A percentile compares a stretch with the other conserved stretches of the same genome.
Evolutionary conservation across 1,140 invertebrate genomes (phyloP).

Genomic region (Drosophila micromelanica): DNA sequence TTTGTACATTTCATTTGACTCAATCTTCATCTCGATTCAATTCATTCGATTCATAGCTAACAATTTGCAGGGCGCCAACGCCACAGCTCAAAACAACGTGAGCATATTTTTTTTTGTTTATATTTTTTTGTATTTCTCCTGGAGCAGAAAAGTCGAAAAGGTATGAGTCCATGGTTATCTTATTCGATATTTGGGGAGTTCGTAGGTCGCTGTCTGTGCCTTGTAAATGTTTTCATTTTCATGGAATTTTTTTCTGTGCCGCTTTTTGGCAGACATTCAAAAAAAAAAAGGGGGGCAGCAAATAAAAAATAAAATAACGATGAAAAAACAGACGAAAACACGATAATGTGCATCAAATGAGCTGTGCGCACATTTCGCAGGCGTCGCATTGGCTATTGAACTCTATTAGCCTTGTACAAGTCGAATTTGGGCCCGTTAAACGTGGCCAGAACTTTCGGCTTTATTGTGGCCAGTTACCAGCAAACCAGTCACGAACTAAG

Average conservation of each 20-base stretch:
- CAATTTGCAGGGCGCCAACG: slow-evolving; percentile 77
- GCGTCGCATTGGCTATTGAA: slow-evolving; percentile 80
- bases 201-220: slow-evolving; percentile 45
- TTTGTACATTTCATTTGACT: slow-evolving; percentile 44
- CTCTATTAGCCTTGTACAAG: slow-evolving; percentile 71
- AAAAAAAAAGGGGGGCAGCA: slow-evolving; percentile 22
- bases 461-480: slow-evolving; percentile 14
- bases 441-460: slow-evolving; percentile 12
- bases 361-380: slow-evolving; percentile 79
- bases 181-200: slow-evolving; percentile 35
- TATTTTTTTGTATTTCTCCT: neutral
- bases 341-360: slow-evolving; percentile 82
- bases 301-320: slow-evolving; percentile 35
- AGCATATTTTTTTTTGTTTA: slow-evolving; percentile 54
- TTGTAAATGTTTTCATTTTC: slow-evolving; percentile 79
- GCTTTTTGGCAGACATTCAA: slow-evolving; percentile 70
- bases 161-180: neutral
- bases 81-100: slow-evolving; percentile 66
- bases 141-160: neutral
- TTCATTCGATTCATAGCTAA: slow-evolving; percentile 67
- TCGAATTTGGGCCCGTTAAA: neutral
- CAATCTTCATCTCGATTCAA: slow-evolving; percentile 57
- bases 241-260: slow-evolving; percentile 2
- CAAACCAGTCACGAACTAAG: slow-evolving; percentile 9
- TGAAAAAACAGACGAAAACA: slow-evolving; percentile 58